These are phyloP conservation scores for Sebastes schlegelii DNA, from an alignment of 2,113 vertebrate genomes.

Conservation along the genomic window DNA sequence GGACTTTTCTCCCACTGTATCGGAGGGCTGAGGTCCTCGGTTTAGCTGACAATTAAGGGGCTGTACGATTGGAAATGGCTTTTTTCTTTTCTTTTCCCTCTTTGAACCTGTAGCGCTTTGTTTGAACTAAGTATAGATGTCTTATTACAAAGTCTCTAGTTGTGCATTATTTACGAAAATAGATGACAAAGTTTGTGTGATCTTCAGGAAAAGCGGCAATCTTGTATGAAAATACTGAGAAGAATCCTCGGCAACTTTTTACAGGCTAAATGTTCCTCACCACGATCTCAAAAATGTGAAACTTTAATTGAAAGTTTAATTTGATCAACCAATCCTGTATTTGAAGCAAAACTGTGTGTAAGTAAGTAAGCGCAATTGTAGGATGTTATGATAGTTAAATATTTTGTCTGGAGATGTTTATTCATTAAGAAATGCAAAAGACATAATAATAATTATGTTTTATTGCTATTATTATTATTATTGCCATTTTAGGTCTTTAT, in stretches of 20 bases:
- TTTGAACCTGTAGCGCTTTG: conserved; percentile 50
- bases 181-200: neutral
- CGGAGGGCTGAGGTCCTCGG: conserved; percentile 49
- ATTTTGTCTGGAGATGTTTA: neutral
- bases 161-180: neutral
- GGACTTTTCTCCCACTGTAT: conserved; percentile 69
- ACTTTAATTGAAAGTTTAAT: neutral
- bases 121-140: conserved; percentile 17
- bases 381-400: neutral
- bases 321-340: neutral
- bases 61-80: conserved; percentile 22
- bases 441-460: too few species aligned
- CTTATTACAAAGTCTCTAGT: neutral
- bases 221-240: neutral
- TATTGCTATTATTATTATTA: neutral
- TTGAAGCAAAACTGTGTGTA: neutral
- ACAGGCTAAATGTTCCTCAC: neutral
- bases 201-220: neutral
- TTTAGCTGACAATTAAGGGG: conserved; percentile 55
- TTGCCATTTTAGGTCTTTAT: neutral
- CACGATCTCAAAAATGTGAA: neutral
- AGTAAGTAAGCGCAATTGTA: neutral
- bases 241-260: neutral
- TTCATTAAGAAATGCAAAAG: neutral
- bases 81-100: neutral